Evolutionary conservation across 2,113 vertebrate genomes (phyloP), one percentile per base, ranked within the genome.

Genomic region (Anser cygnoides): DNA sequence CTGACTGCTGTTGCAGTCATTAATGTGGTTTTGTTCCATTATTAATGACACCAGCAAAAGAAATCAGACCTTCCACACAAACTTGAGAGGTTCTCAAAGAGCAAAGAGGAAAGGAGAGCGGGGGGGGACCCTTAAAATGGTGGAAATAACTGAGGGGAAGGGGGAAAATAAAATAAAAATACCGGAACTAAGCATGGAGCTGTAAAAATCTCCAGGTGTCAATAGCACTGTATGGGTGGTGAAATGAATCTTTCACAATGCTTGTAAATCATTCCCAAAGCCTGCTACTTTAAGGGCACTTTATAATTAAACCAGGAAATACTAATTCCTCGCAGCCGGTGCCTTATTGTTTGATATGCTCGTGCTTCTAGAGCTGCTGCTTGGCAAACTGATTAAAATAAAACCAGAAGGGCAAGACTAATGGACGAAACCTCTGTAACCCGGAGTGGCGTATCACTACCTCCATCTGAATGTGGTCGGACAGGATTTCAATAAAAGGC

Each of bases 21-120:
- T 97, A 96, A 96, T 96, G 96, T 87, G 74, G 71, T 96, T 96
- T 92, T 89, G 41, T 94, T 97, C 78, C 67, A 97, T 96, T 96
- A 96, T 96, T 97, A 96, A 97, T 96, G 92, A 88, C 81, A 92
- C 21, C 44, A 96, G 87, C 58, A 96, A 67, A 81, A 94, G 58
- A 89, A 93, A 94, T 82, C 54, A 66, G 49, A 41, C 80, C 50
- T 83, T 93, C 77, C 77, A 89, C 62, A 74, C 74, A 84, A 93
- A 87, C 73, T 17, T 85, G 49, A 89, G 49, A 95, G 71, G 95
- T n/a, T 96, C 91, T 93, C 72, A 31, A 44, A 46, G 74, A 23
- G 84, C 81, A 41, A 66, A 41, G 59, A 65, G 29, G 22, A 83
- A 80, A 31, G 10, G 15, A 26, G 61, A 10, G 33, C 39, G 63